A percentile compares a stretch with the other conserved stretches of the same genome.
These are phyloP conservation scores for Gymnocephalus cernua DNA, from an alignment of 2,113 vertebrate species.

Conservation along the genomic window DNA sequence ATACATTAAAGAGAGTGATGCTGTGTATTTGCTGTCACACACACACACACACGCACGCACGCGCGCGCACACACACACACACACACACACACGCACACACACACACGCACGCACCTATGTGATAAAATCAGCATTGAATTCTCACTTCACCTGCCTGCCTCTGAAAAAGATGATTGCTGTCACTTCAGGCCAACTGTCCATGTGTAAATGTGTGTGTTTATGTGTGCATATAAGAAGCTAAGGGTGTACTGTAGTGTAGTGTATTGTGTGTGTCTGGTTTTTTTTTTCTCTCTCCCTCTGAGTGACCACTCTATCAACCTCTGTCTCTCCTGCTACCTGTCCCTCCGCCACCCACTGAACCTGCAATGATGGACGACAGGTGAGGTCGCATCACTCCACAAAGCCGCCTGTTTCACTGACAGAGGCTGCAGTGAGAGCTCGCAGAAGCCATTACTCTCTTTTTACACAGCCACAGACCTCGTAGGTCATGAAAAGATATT, in stretches of 20 bases:
- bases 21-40: neutral
- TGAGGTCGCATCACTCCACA: conserved; percentile 53
- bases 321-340: conserved; percentile 21
- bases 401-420: conserved; percentile 28
- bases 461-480: conserved; percentile 20
- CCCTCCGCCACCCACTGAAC: conserved; percentile 58
- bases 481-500: conserved; percentile 1
- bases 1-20: conserved; percentile 9
- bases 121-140: conserved; percentile 19
- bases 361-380: conserved; percentile 55
- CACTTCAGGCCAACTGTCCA: conserved; percentile 18
- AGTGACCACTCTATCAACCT: conserved; percentile 52
- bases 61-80: conserved; percentile 15
- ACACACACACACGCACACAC: conserved; percentile 22
- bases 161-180: conserved; percentile 42
- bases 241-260: neutral
- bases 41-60: conserved; percentile 11
- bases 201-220: conserved; percentile 15
- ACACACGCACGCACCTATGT: conserved; percentile 3
- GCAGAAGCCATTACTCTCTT: conserved; percentile 36
- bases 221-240: conserved; percentile 1
- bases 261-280: conserved; percentile 19
- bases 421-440: conserved; percentile 10
- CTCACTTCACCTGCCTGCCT: conserved; percentile 38
- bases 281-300: neutral